A percentile compares a stretch with the other conserved stretches of the same genome.
Conservation (phyloP, 2,797 vertebrate genomes). For the Rachycentron canadum region DNA sequence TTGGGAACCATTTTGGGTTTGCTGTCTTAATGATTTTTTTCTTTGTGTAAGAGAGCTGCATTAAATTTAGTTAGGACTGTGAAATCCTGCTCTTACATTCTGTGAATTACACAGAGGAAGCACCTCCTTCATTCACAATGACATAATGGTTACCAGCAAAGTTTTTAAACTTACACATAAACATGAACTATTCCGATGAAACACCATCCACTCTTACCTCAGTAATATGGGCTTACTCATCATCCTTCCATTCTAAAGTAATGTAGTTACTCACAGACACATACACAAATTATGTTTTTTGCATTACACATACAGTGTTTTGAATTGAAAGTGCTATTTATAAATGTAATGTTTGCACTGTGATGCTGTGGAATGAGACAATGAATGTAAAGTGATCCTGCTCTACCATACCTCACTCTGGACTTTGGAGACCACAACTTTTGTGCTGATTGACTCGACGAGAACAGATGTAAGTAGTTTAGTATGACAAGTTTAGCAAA, state of each 20-base stretch:
- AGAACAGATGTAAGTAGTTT: background rate
- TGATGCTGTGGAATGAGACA: slow-evolving; percentile 5
- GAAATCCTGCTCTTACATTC: background rate
- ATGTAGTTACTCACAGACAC: too few species aligned
- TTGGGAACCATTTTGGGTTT: background rate
- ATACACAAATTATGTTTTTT: too few species aligned
- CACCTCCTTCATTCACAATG: background rate
- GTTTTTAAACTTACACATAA: background rate
- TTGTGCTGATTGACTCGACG: background rate
- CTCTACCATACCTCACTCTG: background rate
- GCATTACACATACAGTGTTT: slow-evolving; percentile 10
- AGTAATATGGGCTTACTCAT: background rate
- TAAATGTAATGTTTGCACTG: slow-evolving; percentile 38
- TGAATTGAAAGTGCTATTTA: slow-evolving; percentile 35
- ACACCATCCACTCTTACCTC: background rate
- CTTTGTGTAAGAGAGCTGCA: background rate
- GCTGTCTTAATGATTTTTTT: background rate
- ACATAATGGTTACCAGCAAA: background rate
- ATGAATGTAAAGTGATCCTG: background rate
- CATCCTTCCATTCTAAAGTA: too few species aligned
- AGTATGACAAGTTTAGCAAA: background rate
- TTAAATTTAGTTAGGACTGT: background rate
- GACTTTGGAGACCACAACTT: too few species aligned
- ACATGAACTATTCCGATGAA: background rate
- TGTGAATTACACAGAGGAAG: background rate